Evolutionary conservation across 2,113 vertebrate species (phyloP).

Genomic region (Campylomormyrus numenius): DNA sequence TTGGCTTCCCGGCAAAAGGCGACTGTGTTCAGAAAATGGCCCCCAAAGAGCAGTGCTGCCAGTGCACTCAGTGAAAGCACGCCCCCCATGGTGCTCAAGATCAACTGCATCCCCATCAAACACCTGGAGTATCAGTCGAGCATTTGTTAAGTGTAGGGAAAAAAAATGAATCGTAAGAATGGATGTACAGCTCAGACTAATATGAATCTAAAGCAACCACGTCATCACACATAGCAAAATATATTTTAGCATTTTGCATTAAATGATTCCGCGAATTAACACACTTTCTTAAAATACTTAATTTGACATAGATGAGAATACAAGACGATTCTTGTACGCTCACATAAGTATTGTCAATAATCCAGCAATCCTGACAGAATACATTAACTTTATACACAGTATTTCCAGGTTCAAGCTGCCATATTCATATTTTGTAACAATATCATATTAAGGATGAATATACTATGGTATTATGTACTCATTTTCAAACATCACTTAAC

Average conservation of each 20-base stretch:
- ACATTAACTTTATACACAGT: background rate
- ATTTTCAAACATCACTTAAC: background rate
- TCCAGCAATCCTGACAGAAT: background rate
- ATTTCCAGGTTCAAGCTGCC: background rate
- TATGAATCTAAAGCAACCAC: background rate
- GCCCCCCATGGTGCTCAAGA: constrained; percentile 18
- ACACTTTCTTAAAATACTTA: background rate
- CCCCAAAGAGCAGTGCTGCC: constrained; percentile 18
- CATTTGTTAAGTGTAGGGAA: background rate
- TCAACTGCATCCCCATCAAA: constrained; percentile 19
- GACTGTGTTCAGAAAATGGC: constrained; percentile 23
- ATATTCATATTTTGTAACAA: background rate
- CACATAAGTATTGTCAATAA: background rate
- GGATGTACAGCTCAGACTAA: background rate
- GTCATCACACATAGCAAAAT: background rate
- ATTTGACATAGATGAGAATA: background rate
- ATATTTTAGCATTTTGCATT: background rate
- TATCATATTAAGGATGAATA: background rate
- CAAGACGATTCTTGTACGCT: background rate
- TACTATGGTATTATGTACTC: background rate
- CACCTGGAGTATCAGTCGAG: background rate
- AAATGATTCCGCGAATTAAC: background rate
- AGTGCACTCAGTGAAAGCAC: constrained; percentile 8
- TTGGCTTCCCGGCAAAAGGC: constrained; percentile 29
- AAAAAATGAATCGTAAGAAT: background rate